Base-by-base conservation (phyloP, 2,797 vertebrate species). In the Anomalospiza imberbis region DNA sequence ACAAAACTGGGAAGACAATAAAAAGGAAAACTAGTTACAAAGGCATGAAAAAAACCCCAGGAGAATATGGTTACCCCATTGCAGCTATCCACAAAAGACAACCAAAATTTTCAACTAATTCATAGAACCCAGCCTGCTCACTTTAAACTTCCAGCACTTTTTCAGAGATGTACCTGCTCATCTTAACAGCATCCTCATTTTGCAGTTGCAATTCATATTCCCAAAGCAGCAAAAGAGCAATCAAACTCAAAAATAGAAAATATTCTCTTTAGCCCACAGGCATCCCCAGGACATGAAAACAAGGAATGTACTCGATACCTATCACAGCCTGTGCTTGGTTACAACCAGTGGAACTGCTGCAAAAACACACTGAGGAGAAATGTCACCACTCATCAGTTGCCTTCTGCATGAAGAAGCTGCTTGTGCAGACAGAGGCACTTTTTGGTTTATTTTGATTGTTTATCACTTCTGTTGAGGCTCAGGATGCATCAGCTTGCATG, bases 151-250 rank as follows among this genome's bases (percentile, higher is more conserved):
- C 5, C 22, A 82, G 60, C 48, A 45, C 18, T 68, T 55, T 47
- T 63, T 53, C 47, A 34, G 88, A 89, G 57, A 44, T 17, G 12
- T 22, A 61, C 48, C 55, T 88, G 32, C 85, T 95, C 72, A 72
- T 83, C 78, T 92, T 57, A 90, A 73, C 51, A 62, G 26, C 36
- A 90, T 44, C 60, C 57, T 57, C 81, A 66, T 48, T 80, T 86
- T 95, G 62, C 61, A 60, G 75, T 48, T 90, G 28, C 25, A 85
- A 36, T 91, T 96, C 81, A 44, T 88, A 84, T 92, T 94, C 74
- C 42, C 82, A 68, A 68, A 70, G 58, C 47, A 91, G 75, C 63
- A 86, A 95, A 85, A 89, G 85, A 93, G 80, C 81, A 89, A 95
- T 80, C 71, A 70, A 85, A 44, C 26, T 81, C 70, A 90, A 95